Base-by-base conservation (phyloP, 1,140 invertebrate genomes). In the Drosophila lowei region DNA sequence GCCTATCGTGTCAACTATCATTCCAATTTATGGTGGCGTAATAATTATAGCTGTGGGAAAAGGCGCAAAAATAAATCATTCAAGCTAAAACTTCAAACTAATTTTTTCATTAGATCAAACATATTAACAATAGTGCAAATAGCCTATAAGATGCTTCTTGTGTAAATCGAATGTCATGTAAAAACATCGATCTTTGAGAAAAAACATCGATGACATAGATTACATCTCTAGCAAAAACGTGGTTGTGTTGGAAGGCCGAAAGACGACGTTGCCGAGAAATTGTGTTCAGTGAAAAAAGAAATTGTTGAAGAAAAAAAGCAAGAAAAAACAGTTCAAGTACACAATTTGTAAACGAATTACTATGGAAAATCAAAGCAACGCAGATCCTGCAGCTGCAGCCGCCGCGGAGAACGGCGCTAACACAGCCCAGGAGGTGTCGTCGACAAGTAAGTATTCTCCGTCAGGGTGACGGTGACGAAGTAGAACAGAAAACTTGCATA, bases 281-380 rank as follows among this genome's bases (percentile, higher is more conserved):
- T 88, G 78, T 78, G 75, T 77, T 80, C 65, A 52, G 83, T 77
- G 78, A 86, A 63, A 68, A 28, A 72, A 59, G 47, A 83, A 88
- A 88, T 73, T 75, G 62, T 75, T 78, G 47, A 79, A 79, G 44
- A 63, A 72, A 23, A 55, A 64, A 76, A 54, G 8, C 58, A 55
- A 61, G 21, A 25, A 66, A 55, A 83, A 68, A 78, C 77, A 74
- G 72, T 75, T 84, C 71, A 61, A 75, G 57, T 77, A 88, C 83
- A 81, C 83, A 88, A 64, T 66, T 78, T 81, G 72, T 77, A 65
- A 83, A 68, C 50, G 77, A 80, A 79, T 81, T 53, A 83, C 78
- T 66, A 90, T 90, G 89, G 89, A 90, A 84, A 88, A 88, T 78
- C 76, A 86, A 90, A 89, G 79, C 80, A 90, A 89, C 85, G 79